Base-by-base conservation (phyloP, 2,888 invertebrate genomes). In the Ichneumoninae sp. region DNA sequence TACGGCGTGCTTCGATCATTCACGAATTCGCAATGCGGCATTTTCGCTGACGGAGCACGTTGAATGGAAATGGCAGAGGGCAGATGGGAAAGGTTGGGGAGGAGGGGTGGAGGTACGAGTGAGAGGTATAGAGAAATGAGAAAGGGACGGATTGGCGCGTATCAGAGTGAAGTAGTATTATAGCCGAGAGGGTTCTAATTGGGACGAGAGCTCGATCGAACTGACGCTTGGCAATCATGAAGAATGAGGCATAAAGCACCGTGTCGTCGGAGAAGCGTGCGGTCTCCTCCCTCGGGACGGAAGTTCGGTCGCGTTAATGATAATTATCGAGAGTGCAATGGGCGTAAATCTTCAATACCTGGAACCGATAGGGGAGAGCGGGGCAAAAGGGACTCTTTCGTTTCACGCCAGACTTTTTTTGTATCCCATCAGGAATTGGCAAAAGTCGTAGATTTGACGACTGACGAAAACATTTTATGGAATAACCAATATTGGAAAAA, bases 31-130 rank as follows among this genome's bases (percentile, higher is more conserved):
- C 68, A 63, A 63, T 63, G 79, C 66, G 78, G 78, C 85, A 65
- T 82, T 85, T 79, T 79, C 54, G 76, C 76, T 80, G 82, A 85
- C 73, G 54, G 47, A 40, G 79, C 71, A 74, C 52, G 66, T 71
- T 76, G 71, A 79, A 68, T 71, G 66, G 50, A 30, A 76, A 75
- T 70, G 65, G 66, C 57, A 57, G 57, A 57, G 22, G 57, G 57
- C 26, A 57, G 57, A 54, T 52, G 13, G 65, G 66, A 33, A 63
- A 33, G 30, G 52, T 2, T 54, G 19, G n/a, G 4, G 52, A 7
- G 8, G 60, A 4, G 60, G 30, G 40, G 13, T 50, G 74, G 73
- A 74, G 63, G 60, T 13, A 47, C 47, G 66, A 80, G 47, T 16
- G 63, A 44, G 66, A 60, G 36, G 47, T 16, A 44, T 60, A 69